Evolutionary conservation across 2,113 vertebrate species (phyloP), one percentile per base, ranked within the genome.

Genomic region (Microtus pennsylvanicus): DNA sequence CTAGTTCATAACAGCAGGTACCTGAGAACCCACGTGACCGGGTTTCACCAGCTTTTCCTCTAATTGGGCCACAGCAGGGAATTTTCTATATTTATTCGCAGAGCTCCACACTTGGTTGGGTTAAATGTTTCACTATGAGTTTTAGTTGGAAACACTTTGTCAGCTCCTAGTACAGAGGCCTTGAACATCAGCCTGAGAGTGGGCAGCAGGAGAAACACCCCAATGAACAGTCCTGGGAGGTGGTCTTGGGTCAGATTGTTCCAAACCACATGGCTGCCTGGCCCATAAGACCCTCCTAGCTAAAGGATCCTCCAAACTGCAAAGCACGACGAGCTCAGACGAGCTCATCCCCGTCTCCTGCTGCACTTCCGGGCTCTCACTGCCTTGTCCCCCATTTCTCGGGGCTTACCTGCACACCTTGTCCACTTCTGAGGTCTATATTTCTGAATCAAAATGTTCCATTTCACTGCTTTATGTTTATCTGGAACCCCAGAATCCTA

Each of bases 81-180:
- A 38, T 72, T 91, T 88, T 75, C 70, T 8, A 35, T 83, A 33
- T 93, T 83, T 35, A 45, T 77, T 87, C n/a, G 77, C 70, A 77
- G 92, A 93, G 45, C 76, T 50, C 92, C 45, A 7, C 75, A 45
- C 52, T 94, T 80, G 90, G 87, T 93, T 45, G 63, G 42, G 38
- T 76, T 77, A 55, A n/a, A 33, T 61, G 38, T 89, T 72, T 50
- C 58, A 7, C 24, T 38, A 13, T 72, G 35, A 74, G 33, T 76
- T 95, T 63, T 55, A 38, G 72, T 8, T 35, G 19, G 38, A 91
- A 75, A 24, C n/a, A 4, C 21, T 70, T 77, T 67, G 35, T 74
- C 42, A 78, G 63, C 58, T 61, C 50, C 69, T 83, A 19, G 13
- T 13, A 45, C 45, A 76, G 17, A 80, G 76, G 0, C 2, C 19